Percentiles rank a stretch among this genome's conserved stretches.
Evolutionary conservation across 2,888 invertebrate genomes (phyloP).

Genomic region (Atherix ibis): DNA sequence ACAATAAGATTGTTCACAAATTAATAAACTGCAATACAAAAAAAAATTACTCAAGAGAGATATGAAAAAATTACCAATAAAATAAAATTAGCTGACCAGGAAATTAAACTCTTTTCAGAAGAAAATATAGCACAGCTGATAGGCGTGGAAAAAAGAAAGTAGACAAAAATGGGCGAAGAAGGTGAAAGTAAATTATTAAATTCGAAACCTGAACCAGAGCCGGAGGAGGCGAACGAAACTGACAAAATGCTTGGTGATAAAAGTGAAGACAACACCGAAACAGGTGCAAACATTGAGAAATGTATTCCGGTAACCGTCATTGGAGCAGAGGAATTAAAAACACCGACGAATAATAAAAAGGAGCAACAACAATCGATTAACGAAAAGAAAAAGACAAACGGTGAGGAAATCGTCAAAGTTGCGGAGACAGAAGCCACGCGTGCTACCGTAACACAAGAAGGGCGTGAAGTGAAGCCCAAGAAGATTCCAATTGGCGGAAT

Average conservation of each 20-base stretch:
- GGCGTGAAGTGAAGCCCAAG: constrained; percentile 60
- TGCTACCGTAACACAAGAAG: constrained; percentile 38
- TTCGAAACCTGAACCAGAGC: constrained; percentile 24
- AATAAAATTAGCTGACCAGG: too few species aligned
- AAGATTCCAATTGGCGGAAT: constrained; percentile 79
- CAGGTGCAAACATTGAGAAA: too few species aligned
- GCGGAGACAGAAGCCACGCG: constrained; percentile 4
- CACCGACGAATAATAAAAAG: not conserved
- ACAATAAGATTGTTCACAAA: too few species aligned
- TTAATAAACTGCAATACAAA: too few species aligned
- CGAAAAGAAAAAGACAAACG: constrained; percentile 7
- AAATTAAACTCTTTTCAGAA: too few species aligned
- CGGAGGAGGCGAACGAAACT: constrained; percentile 31
- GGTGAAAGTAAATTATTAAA: constrained; percentile 31
- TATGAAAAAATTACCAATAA: too few species aligned
- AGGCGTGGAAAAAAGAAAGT: too few species aligned
- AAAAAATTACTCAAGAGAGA: too few species aligned
- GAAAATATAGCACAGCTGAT: too few species aligned
- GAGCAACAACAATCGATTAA: not conserved
- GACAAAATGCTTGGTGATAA: constrained; percentile 31
- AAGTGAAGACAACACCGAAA: constrained; percentile 4
- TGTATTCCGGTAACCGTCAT: constrained; percentile 16
- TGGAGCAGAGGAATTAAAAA: constrained; percentile 3
- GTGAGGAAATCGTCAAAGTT: constrained; percentile 8
- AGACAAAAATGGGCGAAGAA: constrained; percentile 32